phyloP scores from a whole-genome alignment of 2,888 invertebrate species.

The Thalpophila matura region DNA sequence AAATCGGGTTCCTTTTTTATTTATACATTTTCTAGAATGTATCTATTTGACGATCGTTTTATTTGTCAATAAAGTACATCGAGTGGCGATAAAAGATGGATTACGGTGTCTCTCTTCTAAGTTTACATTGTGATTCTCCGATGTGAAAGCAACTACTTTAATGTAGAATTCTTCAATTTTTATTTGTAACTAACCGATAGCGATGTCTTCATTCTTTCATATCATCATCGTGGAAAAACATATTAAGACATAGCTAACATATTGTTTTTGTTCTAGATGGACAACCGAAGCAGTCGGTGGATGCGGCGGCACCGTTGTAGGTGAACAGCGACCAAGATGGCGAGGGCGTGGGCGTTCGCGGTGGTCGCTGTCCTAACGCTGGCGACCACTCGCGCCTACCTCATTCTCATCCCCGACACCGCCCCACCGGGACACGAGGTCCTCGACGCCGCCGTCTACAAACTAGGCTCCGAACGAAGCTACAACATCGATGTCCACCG shows the following conservation, averaged over 20 bases:
- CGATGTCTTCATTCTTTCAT: conserved; percentile 13
- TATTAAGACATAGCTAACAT: conserved; percentile 6
- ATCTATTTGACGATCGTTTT: conserved; percentile 32
- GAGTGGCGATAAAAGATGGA: conserved; percentile 32
- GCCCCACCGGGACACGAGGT: conserved; percentile 92
- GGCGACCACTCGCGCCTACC: conserved; percentile 84
- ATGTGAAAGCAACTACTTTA: conserved; percentile 11
- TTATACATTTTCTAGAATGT: conserved; percentile 30
- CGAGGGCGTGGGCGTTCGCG: conserved; percentile 75
- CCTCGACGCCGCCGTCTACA: conserved; percentile 95
- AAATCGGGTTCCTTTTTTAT: conserved; percentile 30
- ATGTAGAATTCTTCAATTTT: background rate
- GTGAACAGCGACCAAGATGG: conserved; percentile 78
- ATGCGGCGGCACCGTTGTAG: conserved; percentile 84
- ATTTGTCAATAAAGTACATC: conserved; percentile 37
- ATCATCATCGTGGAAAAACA: background rate
- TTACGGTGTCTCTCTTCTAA: conserved; percentile 30
- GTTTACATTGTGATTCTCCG: conserved; percentile 23
- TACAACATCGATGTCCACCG: conserved; percentile 95
- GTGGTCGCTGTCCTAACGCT: conserved; percentile 75
- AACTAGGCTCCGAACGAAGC: conserved; percentile 94
- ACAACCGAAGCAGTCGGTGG: conserved; percentile 72
- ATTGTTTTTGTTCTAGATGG: conserved; percentile 79
- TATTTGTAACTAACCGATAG: conserved; percentile 2
- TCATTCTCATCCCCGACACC: conserved; percentile 91